A percentile compares a stretch with the other conserved stretches of the same genome.
These are phyloP conservation scores for Polylopha cassiicola DNA, from an alignment of 2,888 invertebrate genomes.

Conservation along the genomic window DNA sequence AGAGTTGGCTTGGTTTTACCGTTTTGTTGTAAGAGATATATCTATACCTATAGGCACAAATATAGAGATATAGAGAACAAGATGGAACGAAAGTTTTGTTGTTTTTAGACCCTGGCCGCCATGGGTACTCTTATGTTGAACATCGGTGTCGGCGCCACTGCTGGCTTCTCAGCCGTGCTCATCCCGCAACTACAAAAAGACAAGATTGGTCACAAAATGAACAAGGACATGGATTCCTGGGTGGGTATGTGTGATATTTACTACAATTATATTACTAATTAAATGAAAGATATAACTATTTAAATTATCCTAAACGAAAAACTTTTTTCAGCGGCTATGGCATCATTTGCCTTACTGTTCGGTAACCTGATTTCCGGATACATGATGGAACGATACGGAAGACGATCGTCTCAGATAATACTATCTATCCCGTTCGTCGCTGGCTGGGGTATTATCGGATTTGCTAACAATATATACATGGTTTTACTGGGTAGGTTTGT, in stretches of 20 bases:
- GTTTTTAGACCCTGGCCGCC: conserved; percentile 70
- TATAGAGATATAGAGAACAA: too few species aligned
- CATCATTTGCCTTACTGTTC: conserved; percentile 77
- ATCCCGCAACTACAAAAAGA: conserved; percentile 75
- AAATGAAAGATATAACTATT: background rate
- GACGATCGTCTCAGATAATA: conserved; percentile 72
- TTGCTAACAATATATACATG: conserved; percentile 62
- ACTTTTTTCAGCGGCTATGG: conserved; percentile 77
- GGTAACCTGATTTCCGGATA: conserved; percentile 79
- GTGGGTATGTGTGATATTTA: conserved; percentile 67
- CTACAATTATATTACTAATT: background rate
- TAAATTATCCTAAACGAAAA: too few species aligned
- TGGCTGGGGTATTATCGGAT: conserved; percentile 78
- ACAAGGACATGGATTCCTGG: conserved; percentile 77
- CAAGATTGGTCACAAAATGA: conserved; percentile 57
- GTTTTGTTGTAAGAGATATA: too few species aligned
- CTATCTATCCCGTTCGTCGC: conserved; percentile 70
- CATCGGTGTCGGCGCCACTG: conserved; percentile 76
- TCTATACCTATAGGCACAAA: too few species aligned
- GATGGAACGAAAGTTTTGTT: too few species aligned
- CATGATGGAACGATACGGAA: conserved; percentile 78
- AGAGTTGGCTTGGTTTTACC: too few species aligned
- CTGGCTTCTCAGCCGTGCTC: conserved; percentile 80
- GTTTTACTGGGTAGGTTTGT: conserved; percentile 76
- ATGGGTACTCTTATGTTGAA: conserved; percentile 75